phyloP scores from a whole-genome alignment of 1,140 invertebrate species.

The Leucophenga varia region DNA sequence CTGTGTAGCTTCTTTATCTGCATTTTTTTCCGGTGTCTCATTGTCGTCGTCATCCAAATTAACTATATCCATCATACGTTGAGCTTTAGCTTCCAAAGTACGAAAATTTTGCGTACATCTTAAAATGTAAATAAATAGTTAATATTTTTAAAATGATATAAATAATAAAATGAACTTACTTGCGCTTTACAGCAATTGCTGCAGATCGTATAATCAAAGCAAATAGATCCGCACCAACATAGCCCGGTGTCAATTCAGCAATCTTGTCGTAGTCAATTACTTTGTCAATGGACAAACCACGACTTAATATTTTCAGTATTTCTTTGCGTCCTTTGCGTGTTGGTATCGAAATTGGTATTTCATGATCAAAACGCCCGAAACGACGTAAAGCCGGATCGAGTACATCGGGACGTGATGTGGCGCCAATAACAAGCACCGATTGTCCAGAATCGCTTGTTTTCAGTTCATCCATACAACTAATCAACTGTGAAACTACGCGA shows the following conservation, averaged over 20 bases:
- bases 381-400: slow-evolving; percentile 90
- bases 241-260: slow-evolving; percentile 89
- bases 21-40: background rate
- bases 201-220: slow-evolving; percentile 85
- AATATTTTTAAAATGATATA: background rate
- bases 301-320: slow-evolving; percentile 74
- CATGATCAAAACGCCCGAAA: slow-evolving; percentile 89
- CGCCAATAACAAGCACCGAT: slow-evolving; percentile 86
- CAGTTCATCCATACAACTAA: slow-evolving; percentile 84
- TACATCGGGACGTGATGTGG: slow-evolving; percentile 91
- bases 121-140: slow-evolving; percentile 1
- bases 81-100: slow-evolving; percentile 15
- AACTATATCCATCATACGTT: slow-evolving; percentile 43
- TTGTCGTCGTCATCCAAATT: slow-evolving; percentile 45
- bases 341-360: slow-evolving; percentile 92
- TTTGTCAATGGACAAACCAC: slow-evolving; percentile 67
- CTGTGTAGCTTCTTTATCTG: background rate
- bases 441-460: slow-evolving; percentile 64
- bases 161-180: slow-evolving; percentile 12
- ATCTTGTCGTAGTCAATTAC: slow-evolving; percentile 72
- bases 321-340: slow-evolving; percentile 75
- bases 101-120: slow-evolving; percentile 44
- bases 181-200: slow-evolving; percentile 75
- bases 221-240: slow-evolving; percentile 92
- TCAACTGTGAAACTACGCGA: slow-evolving; percentile 89